These are phyloP conservation scores for Tribolium castaneum DNA, from an alignment of 1,140 invertebrate species.

Conservation along the genomic window DNA sequence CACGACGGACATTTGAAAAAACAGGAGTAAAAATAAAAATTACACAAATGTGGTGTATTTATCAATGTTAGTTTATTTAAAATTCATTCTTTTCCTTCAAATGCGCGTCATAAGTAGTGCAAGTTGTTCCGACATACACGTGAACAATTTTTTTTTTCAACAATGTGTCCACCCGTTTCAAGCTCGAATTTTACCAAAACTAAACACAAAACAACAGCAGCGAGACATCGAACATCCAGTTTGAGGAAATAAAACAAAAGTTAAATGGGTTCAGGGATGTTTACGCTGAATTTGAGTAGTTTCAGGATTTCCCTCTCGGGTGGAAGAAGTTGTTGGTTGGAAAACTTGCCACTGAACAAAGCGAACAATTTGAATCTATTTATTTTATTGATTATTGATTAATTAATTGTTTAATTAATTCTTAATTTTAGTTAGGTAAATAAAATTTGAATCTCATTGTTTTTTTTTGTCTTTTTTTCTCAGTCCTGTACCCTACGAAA, in stretches of 20 bases:
- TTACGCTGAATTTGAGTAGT: slow-evolving; percentile 12
- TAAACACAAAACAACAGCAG: not conserved
- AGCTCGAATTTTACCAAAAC: not conserved
- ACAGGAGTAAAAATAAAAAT: slow-evolving; percentile 19
- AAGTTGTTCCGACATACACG: not conserved
- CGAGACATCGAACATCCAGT: not conserved
- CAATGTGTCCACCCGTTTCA: not conserved
- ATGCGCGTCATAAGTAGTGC: not conserved
- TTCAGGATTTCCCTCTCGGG: slow-evolving; percentile 22
- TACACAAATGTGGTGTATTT: slow-evolving; percentile 15
- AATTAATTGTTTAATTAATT: too few species aligned
- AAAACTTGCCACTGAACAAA: slow-evolving; percentile 35
- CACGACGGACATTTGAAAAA: slow-evolving; percentile 19
- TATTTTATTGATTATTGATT: too few species aligned
- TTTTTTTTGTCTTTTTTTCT: not conserved
- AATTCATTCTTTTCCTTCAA: not conserved
- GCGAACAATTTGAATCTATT: slow-evolving; percentile 11
- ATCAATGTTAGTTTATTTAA: not conserved
- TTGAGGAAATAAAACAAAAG: slow-evolving; percentile 33
- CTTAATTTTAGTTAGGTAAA: slow-evolving; percentile 1
- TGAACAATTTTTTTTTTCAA: not conserved
- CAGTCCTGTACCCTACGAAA: too few species aligned
- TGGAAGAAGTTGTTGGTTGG: slow-evolving; percentile 2
- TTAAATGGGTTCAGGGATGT: slow-evolving; percentile 9
- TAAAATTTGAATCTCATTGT: slow-evolving; percentile 6